Evolutionary conservation across 2,888 invertebrate genomes (phyloP).

Genomic region (Neocrepidodera transversa): DNA sequence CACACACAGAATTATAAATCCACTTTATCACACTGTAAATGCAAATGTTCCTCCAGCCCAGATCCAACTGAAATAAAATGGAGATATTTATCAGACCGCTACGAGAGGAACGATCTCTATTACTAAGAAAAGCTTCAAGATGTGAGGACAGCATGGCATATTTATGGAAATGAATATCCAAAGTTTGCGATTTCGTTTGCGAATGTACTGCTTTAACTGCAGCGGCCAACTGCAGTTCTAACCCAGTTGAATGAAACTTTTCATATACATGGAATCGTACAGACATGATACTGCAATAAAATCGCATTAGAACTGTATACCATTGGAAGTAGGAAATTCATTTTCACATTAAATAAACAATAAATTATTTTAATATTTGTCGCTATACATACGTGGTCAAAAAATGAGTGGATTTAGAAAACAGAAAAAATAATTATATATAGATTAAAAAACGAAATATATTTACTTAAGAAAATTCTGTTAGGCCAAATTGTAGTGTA

Average conservation of each 20-base stretch:
- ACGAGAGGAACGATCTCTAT: slow-evolving; percentile 34
- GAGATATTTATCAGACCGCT: slow-evolving; percentile 35
- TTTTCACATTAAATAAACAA: no score
- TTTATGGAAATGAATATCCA: slow-evolving; percentile 39
- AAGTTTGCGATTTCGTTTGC: slow-evolving; percentile 32
- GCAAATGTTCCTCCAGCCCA: slow-evolving; percentile 14
- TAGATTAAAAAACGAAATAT: no score
- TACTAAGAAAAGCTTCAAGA: slow-evolving; percentile 31
- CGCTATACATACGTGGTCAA: no score
- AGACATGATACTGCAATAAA: neutral
- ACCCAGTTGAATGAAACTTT: slow-evolving; percentile 34
- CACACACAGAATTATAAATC: slow-evolving; percentile 14
- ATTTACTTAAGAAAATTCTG: no score
- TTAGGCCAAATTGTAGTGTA: no score
- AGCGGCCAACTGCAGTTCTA: slow-evolving; percentile 39
- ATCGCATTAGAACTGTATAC: neutral
- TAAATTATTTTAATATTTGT: no score
- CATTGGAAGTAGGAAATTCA: neutral
- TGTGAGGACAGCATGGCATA: slow-evolving; percentile 38
- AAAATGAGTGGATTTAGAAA: no score
- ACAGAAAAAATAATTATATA: no score
- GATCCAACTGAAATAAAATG: slow-evolving; percentile 33
- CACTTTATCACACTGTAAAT: slow-evolving; percentile 10
- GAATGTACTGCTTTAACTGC: slow-evolving; percentile 27
- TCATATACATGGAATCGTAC: neutral